phyloP scores from a whole-genome alignment of 64 coral and sea anemone species.

The Stichodactyla mertensii region DNA sequence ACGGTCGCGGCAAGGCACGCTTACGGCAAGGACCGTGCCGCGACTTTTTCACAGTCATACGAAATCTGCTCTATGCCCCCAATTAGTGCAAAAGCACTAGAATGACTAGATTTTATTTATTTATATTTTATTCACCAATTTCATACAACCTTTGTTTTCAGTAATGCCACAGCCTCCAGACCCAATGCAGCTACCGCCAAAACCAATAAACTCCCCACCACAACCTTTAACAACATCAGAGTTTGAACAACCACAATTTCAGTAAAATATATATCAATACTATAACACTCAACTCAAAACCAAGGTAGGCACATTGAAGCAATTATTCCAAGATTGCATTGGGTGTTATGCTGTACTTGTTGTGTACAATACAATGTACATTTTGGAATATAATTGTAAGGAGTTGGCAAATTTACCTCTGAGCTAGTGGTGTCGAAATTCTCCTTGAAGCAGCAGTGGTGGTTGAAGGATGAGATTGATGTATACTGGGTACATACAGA shows the following conservation, averaged over 20 bases:
- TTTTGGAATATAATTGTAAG: background rate
- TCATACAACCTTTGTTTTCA: conserved; percentile 16
- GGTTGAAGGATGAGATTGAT: no score
- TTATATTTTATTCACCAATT: background rate
- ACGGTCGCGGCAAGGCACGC: no score
- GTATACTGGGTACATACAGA: no score
- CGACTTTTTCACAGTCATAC: no score
- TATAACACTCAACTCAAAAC: background rate
- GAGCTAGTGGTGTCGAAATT: background rate
- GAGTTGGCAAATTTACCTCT: background rate
- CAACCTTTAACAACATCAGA: conserved; percentile 58
- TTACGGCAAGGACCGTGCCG: no score
- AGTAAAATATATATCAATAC: conserved; percentile 20
- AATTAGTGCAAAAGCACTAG: no score
- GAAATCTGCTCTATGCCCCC: no score
- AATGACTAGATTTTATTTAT: no score
- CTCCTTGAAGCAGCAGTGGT: no score
- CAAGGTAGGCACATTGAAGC: background rate
- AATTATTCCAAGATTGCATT: background rate
- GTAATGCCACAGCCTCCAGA: conserved; percentile 97
- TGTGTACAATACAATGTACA: background rate
- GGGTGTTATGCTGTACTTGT: background rate
- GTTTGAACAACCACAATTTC: conserved; percentile 87
- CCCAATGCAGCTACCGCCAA: conserved; percentile 78
- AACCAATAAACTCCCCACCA: conserved; percentile 51